Base-by-base conservation (phyloP, 2,113 vertebrate species). In the Dipodomys stephensi region DNA sequence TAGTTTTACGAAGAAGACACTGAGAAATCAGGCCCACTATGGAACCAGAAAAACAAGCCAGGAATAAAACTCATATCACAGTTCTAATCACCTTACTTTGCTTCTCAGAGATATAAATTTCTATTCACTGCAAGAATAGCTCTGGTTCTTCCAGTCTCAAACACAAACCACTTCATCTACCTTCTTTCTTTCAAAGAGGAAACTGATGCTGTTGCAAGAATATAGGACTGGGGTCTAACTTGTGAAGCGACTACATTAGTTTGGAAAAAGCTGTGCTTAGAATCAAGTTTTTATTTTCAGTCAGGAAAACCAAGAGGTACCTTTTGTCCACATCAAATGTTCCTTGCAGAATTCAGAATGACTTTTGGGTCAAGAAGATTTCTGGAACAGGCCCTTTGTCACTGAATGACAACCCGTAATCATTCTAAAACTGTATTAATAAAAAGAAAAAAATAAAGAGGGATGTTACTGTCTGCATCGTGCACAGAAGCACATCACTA, bases 371-470 rank as follows among this genome's bases (percentile, higher is more conserved):
- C 95, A 96, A 79, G 94, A 90, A 96, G 79, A 91, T 94, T 98
- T 93, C 89, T 80, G 85, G 88, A 91, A 95, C 89, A 94, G 93
- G 93, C 93, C 96, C 94, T 94, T 81, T 96, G 93, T 57, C 96
- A 95, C 94, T 94, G 95, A 97, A 53, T 96, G 96, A 94, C 95
- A 96, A 87, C 95, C 95, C 80, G 76, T 96, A 95, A 95, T 91
- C 96, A 96, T 88, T 93, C 90, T 97, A 97, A 57, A 96, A 96
- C 96, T 97, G 95, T 92, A 96, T 97, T n/a, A 9, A 97, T 87
- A 84, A 92, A 89, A 69, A 84, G 82, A 20, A 72, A 72, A 64
- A 94, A 46, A 88, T 27, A 94, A 85, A 97, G 62, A 95, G 79
- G 92, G 87, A 81, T 84, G 88, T 94, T 96, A 87, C 73, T 92